Evolutionary conservation across 2,797 vertebrate species (phyloP).

Genomic region (Crossoptilon crossoptilon): DNA sequence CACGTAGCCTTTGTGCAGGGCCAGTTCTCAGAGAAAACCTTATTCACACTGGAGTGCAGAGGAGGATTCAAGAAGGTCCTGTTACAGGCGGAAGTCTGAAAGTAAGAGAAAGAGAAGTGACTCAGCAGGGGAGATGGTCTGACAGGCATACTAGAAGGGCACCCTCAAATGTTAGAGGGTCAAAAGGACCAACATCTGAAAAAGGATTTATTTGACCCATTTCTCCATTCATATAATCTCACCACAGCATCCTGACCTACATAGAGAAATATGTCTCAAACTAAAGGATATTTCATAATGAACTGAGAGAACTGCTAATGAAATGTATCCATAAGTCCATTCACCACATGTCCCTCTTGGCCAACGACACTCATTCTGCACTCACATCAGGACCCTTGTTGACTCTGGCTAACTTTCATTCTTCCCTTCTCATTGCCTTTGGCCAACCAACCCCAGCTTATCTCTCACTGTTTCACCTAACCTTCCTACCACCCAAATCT

Average conservation of each 20-base stretch:
- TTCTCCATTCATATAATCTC: neutral
- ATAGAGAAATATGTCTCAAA: neutral
- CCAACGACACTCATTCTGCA: neutral
- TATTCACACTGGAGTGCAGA: neutral
- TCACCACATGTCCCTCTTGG: neutral
- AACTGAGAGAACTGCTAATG: neutral
- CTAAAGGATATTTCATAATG: neutral
- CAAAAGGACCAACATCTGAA: neutral
- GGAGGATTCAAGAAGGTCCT: neutral
- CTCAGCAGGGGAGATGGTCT: neutral
- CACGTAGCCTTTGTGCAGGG: neutral
- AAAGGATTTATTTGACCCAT: neutral
- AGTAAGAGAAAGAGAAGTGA: conserved; percentile 10
- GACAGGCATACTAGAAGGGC: neutral
- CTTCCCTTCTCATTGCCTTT: neutral
- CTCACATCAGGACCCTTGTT: neutral
- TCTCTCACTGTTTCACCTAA: neutral
- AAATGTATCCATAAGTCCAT: neutral
- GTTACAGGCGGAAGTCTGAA: conserved; percentile 72
- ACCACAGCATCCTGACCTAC: neutral
- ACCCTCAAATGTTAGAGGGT: neutral
- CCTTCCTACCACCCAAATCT: neutral
- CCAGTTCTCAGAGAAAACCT: neutral
- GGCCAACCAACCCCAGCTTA: neutral
- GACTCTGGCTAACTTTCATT: neutral